Percentiles rank a stretch among this genome's conserved stretches.
phyloP scores from a whole-genome alignment of 30 jellyfish, hydroid and myxozoan species.

The Aurelia coerulea region DNA sequence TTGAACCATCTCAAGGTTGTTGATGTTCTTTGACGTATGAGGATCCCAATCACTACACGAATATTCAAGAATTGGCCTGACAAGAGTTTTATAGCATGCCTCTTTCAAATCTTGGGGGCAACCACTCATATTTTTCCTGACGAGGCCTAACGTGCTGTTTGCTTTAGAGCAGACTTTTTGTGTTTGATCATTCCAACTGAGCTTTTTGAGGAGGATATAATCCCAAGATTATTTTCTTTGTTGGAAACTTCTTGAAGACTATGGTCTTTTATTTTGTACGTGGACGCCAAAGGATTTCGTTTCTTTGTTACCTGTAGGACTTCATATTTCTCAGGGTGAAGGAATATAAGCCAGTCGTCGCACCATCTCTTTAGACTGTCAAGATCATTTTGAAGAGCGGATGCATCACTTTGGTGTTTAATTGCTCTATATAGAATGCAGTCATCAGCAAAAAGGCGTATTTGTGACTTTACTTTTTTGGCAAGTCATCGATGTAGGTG shows the following conservation, averaged over 20 bases:
- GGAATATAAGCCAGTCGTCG: no score
- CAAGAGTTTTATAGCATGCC: background rate
- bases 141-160: background rate
- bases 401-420: no score
- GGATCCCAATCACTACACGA: conserved; percentile 15
- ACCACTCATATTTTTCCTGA: background rate
- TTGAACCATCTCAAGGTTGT: background rate
- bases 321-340: no score
- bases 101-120: background rate
- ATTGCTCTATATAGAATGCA: no score
- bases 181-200: background rate
- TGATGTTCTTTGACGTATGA: conserved; percentile 14
- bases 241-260: background rate
- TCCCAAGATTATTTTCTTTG: background rate
- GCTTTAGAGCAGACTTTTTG: background rate
- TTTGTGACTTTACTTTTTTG: no score
- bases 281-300: background rate
- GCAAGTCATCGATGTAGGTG: no score
- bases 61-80: conserved; percentile 11
- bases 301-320: background rate
- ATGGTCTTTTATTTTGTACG: no score
- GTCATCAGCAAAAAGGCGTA: no score
- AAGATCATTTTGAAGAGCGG: no score
- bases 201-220: background rate
- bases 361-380: no score